Evolutionary conservation across 2,797 vertebrate species (phyloP).

Genomic region (Gambelia wislizenii): DNA sequence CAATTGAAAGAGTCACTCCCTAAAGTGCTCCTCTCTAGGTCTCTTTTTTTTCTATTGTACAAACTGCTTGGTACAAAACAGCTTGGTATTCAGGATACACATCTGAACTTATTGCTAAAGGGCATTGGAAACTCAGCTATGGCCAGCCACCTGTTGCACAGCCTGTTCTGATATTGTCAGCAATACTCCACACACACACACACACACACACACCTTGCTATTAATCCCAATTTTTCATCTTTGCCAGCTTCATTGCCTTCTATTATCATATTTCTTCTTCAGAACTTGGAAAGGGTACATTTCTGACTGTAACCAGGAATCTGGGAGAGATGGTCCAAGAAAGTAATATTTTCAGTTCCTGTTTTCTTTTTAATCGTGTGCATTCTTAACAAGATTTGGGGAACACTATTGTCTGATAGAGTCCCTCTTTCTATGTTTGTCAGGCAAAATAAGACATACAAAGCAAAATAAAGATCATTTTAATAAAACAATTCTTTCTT

Average conservation of each 20-base stretch:
- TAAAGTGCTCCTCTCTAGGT: background rate
- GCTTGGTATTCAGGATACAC: too few relatives aligned
- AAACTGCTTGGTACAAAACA: too few relatives aligned
- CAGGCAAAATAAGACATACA: background rate
- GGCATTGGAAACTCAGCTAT: background rate
- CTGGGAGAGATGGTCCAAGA: too few relatives aligned
- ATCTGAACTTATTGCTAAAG: background rate
- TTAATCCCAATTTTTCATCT: background rate
- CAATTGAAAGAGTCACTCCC: background rate
- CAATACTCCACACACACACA: too few relatives aligned
- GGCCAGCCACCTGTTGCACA: background rate
- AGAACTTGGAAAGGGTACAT: too few relatives aligned
- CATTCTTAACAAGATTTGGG: background rate
- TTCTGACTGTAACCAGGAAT: too few relatives aligned
- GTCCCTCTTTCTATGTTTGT: background rate
- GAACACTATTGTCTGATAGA: background rate
- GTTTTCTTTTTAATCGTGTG: background rate
- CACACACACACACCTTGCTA: too few relatives aligned
- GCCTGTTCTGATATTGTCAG: background rate
- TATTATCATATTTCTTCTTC: too few relatives aligned
- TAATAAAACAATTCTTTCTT: background rate
- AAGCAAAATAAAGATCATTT: background rate
- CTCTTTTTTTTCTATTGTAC: background rate
- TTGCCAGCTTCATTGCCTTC: background rate
- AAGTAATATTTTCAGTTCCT: too few relatives aligned